phyloP scores from a whole-genome alignment of 1,140 invertebrate species.

The Plectus sambesii region DNA sequence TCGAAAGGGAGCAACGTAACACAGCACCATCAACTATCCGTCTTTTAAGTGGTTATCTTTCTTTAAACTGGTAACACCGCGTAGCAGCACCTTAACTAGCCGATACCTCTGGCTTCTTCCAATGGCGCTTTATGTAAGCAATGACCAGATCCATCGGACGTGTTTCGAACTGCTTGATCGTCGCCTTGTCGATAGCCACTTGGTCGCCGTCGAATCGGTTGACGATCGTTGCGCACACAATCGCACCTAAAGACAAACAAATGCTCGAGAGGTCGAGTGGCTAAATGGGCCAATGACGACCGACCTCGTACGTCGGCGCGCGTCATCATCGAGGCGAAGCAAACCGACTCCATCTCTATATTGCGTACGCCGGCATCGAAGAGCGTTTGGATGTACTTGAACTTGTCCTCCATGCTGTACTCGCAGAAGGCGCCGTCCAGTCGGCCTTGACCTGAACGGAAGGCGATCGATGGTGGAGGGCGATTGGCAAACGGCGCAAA shows the following conservation, averaged over 20 bases:
- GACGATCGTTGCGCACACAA: conserved; percentile 82
- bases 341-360: conserved; percentile 92
- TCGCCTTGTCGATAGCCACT: conserved; percentile 64
- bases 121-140: conserved; percentile 72
- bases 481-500: neutral
- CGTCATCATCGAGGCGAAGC: conserved; percentile 82
- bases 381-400: conserved; percentile 68
- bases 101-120: no score
- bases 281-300: neutral
- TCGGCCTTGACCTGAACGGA: conserved; percentile 60
- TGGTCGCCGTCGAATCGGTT: conserved; percentile 88
- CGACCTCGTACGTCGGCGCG: conserved; percentile 71
- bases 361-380: conserved; percentile 72
- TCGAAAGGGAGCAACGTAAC: no score
- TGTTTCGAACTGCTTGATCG: conserved; percentile 79
- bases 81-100: no score
- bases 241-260: conserved; percentile 56
- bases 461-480: neutral
- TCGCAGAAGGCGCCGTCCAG: conserved; percentile 94
- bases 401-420: conserved; percentile 74
- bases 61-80: no score
- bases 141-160: conserved; percentile 75
- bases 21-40: no score
- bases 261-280: neutral
- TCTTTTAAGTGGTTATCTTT: no score